phyloP scores from a whole-genome alignment of 2,888 invertebrate genomes.

The Idaea aversata region DNA sequence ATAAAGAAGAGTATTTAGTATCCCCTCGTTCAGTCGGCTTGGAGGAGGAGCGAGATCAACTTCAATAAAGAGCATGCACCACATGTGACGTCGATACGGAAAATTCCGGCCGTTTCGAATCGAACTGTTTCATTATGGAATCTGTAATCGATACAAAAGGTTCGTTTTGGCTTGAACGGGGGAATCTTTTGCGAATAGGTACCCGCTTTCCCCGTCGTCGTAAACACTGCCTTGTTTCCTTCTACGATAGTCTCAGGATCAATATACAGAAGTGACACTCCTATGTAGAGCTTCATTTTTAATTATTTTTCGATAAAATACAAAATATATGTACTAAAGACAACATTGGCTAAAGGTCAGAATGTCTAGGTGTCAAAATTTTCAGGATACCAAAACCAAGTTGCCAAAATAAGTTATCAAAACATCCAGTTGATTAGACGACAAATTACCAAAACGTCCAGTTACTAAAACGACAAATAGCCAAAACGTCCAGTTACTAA shows the following conservation, averaged over 20 bases:
- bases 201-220: conserved; percentile 64
- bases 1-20: conserved; percentile 62
- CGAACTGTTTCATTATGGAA: conserved; percentile 20
- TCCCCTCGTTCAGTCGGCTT: conserved; percentile 33
- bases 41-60: conserved; percentile 59
- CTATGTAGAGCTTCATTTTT: not conserved
- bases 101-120: conserved; percentile 50
- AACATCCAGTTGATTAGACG: no score
- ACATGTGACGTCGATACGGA: conserved; percentile 72
- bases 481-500: no score
- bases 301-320: no score
- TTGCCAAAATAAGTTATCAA: not conserved
- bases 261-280: conserved; percentile 18
- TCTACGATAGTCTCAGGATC: conserved; percentile 50
- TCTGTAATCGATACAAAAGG: conserved; percentile 28
- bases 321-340: not conserved
- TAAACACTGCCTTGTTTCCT: conserved; percentile 69
- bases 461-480: no score
- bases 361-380: no score
- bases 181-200: conserved; percentile 64
- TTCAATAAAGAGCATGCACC: conserved; percentile 73
- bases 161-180: conserved; percentile 30
- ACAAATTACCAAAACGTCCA: no score
- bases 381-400: no score
- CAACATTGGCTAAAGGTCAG: not conserved